Percentiles rank a stretch among this genome's conserved stretches.
Conservation (phyloP, 2,797 vertebrate genomes). For the Austrolebias charrua region DNA sequence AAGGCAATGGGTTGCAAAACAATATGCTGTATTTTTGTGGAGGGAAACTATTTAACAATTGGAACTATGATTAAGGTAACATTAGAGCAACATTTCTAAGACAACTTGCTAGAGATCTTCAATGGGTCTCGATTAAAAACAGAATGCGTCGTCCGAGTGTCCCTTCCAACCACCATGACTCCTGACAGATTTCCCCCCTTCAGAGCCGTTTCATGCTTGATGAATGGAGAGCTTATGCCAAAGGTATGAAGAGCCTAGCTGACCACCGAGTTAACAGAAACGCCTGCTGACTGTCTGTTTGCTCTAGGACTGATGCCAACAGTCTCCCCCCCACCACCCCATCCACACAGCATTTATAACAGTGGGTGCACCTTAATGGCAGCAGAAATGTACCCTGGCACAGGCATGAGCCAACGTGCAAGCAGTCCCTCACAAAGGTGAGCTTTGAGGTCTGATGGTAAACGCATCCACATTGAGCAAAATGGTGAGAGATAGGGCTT, state of each 20-base stretch:
- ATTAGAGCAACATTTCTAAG: background rate
- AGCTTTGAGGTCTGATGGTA: constrained; percentile 27
- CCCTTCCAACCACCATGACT: constrained; percentile 23
- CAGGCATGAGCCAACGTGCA: constrained; percentile 41
- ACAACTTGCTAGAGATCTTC: background rate
- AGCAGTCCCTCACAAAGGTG: constrained; percentile 30
- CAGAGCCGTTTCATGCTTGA: constrained; percentile 37
- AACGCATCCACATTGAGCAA: constrained; percentile 27
- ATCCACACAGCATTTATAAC: constrained; percentile 29
- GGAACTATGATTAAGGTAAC: no score
- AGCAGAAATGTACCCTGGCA: constrained; percentile 41
- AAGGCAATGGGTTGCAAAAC: constrained; percentile 19
- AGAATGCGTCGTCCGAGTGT: background rate
- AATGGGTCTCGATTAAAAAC: background rate
- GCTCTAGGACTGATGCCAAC: constrained; percentile 42
- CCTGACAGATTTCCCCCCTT: constrained; percentile 26
- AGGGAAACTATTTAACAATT: no score
- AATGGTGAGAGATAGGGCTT: constrained; percentile 9
- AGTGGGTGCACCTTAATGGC: constrained; percentile 40
- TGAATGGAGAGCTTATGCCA: constrained; percentile 57
- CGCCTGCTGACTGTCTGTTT: constrained; percentile 50
- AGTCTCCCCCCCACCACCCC: constrained; percentile 5
- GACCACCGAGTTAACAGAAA: constrained; percentile 58
- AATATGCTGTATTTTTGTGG: no score
- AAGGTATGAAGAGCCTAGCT: constrained; percentile 60